Conservation (phyloP, 1,140 invertebrate species). For the Drosophila kohkoa region DNA sequence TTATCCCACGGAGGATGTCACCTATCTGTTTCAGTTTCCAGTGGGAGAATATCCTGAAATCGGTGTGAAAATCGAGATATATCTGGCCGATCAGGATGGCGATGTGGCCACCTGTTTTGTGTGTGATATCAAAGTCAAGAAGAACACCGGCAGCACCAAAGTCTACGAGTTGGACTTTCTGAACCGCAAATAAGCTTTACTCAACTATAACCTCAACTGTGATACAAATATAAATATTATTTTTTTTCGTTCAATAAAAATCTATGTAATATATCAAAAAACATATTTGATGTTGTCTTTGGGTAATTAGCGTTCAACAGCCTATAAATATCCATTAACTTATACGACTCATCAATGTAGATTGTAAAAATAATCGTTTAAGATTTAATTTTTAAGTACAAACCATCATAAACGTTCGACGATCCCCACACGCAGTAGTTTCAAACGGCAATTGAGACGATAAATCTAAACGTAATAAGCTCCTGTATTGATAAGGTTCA, state of each 20-base stretch:
- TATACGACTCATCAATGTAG: conserved; percentile 12
- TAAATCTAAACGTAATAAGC: conserved; percentile 56
- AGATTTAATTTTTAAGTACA: conserved; percentile 47
- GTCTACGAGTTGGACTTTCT: conserved; percentile 58
- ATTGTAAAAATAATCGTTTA: conserved; percentile 34
- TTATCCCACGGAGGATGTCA: conserved; percentile 78
- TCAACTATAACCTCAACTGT: conserved; percentile 54
- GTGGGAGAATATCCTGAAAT: conserved; percentile 77
- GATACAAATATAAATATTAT: conserved; percentile 40
- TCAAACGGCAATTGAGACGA: conserved; percentile 26
- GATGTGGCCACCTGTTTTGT: conserved; percentile 69
- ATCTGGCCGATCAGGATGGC: conserved; percentile 73
- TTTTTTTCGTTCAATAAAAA: not conserved
- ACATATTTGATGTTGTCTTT: not conserved
- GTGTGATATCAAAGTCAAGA: conserved; percentile 79
- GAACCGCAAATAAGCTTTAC: conserved; percentile 6
- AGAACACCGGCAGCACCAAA: conserved; percentile 27
- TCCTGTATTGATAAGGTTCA: conserved; percentile 49
- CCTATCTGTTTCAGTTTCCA: conserved; percentile 73
- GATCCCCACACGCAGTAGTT: conserved; percentile 25
- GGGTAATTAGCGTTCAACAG: not conserved
- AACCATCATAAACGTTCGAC: conserved; percentile 28
- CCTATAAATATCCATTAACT: conserved; percentile 14
- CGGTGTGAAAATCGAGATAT: conserved; percentile 75
- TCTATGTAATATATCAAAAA: not conserved